Conservation (phyloP, 2,888 invertebrate species). For the Drosophila infuscata region DNA sequence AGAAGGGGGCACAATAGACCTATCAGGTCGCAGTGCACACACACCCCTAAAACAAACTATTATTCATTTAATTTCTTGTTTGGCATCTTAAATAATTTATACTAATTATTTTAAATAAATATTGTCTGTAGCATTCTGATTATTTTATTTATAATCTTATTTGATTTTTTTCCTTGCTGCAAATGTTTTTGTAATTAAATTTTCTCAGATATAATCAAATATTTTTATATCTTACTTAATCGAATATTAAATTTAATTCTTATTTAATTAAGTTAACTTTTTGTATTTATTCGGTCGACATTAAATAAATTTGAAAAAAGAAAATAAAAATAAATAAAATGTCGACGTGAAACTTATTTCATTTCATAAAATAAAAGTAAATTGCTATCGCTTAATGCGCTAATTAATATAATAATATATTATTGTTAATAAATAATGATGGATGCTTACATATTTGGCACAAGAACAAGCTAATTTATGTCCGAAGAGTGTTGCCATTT, state of each 20-base stretch:
- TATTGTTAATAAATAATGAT: constrained; percentile 40
- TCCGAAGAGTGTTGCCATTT: constrained; percentile 22
- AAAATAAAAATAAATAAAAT: not conserved
- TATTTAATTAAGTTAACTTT: not conserved
- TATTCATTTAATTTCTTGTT: not conserved
- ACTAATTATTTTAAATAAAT: not conserved
- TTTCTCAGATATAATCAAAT: not conserved
- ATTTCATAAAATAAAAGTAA: not conserved
- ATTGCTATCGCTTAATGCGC: not conserved
- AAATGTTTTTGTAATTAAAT: not conserved
- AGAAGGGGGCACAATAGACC: too few relatives aligned
- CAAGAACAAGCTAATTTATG: constrained; percentile 1
- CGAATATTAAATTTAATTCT: not conserved
- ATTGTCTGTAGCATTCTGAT: not conserved
- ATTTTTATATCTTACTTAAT: not conserved
- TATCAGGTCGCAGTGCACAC: too few relatives aligned
- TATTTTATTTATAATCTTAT: not conserved
- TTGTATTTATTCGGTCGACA: not conserved
- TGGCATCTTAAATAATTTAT: not conserved
- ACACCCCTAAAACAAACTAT: too few relatives aligned
- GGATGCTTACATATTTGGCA: constrained; percentile 50
- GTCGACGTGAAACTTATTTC: not conserved
- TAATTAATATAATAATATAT: not conserved
- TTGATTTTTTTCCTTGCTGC: not conserved
- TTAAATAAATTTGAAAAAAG: not conserved